A percentile compares a stretch with the other conserved stretches of the same genome.
These are phyloP conservation scores for Patiria pectinifera DNA, from an alignment of 53 echinoderm and acorn worm species.

Conservation along the genomic window DNA sequence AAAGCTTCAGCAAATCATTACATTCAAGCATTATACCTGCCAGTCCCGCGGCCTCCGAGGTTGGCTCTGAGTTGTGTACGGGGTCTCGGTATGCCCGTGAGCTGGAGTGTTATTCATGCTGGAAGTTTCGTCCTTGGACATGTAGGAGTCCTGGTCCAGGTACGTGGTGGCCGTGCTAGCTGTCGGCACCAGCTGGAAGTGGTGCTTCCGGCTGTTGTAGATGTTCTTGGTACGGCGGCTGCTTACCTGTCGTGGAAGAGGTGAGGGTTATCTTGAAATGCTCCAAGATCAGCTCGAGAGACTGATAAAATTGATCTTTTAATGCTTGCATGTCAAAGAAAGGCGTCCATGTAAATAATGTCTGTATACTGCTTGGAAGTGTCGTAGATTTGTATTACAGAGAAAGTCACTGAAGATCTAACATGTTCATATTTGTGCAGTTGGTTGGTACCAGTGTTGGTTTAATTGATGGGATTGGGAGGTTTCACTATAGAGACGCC, in stretches of 20 bases:
- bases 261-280: neutral
- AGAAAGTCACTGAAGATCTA: no score
- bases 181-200: conserved; percentile 85
- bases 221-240: conserved; percentile 50
- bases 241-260: conserved; percentile 21
- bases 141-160: conserved; percentile 61
- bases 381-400: no score
- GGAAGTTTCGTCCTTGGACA: conserved; percentile 45
- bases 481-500: no score
- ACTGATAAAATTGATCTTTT: no score
- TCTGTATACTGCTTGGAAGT: no score
- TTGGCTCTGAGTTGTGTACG: conserved; percentile 16
- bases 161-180: conserved; percentile 61
- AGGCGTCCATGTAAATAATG: no score
- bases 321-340: no score
- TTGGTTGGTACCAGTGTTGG: no score
- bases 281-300: no score
- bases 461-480: no score
- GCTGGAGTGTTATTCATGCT: conserved; percentile 5
- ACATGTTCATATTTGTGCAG: no score
- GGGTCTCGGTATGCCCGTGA: conserved; percentile 15
- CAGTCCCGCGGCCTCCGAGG: conserved; percentile 22
- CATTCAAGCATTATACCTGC: conserved; percentile 27
- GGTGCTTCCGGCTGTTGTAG: conserved; percentile 63
- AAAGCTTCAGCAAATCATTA: no score